These are phyloP conservation scores for Eucera pruinosa DNA, from an alignment of 2,888 invertebrate species.

Conservation along the genomic window DNA sequence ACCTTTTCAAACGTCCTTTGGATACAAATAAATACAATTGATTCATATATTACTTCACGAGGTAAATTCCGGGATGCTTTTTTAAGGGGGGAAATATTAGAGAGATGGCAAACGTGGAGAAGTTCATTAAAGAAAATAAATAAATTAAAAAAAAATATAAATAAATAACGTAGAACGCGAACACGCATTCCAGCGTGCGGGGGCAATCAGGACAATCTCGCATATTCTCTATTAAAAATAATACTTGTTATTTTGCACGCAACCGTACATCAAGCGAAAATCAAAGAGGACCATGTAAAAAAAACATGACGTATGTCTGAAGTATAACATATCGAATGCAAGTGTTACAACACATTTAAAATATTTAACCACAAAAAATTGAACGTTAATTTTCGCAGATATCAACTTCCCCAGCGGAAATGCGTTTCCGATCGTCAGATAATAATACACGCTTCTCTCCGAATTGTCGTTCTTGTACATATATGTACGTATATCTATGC, in stretches of 20 bases:
- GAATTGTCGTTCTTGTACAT: slow-evolving; percentile 77
- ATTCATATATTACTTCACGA: slow-evolving; percentile 47
- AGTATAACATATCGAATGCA: not conserved
- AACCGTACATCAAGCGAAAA: slow-evolving; percentile 26
- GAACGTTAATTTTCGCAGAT: not conserved
- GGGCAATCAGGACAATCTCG: slow-evolving; percentile 20
- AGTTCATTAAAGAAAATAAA: slow-evolving; percentile 10
- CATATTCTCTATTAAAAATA: slow-evolving; percentile 29
- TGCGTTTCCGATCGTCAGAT: slow-evolving; percentile 75
- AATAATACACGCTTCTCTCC: slow-evolving; percentile 64
- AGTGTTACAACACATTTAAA: slow-evolving; percentile 4
- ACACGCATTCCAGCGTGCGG: slow-evolving; percentile 75
- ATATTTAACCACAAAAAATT: not conserved
- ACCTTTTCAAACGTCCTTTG: slow-evolving; percentile 31
- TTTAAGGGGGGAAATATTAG: slow-evolving; percentile 22
- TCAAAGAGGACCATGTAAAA: slow-evolving; percentile 14
- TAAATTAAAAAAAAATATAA: slow-evolving; percentile 39
- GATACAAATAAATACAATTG: slow-evolving; percentile 26
- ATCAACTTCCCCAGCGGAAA: slow-evolving; percentile 70
- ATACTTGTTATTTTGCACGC: slow-evolving; percentile 21
- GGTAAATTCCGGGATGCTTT: slow-evolving; percentile 49
- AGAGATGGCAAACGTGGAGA: slow-evolving; percentile 13
- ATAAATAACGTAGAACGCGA: slow-evolving; percentile 75
- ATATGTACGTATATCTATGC: slow-evolving; percentile 33
- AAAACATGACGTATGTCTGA: slow-evolving; percentile 9